These are phyloP conservation scores for Drosophila differens DNA, from an alignment of 2,888 invertebrate species.

Conservation along the genomic window DNA sequence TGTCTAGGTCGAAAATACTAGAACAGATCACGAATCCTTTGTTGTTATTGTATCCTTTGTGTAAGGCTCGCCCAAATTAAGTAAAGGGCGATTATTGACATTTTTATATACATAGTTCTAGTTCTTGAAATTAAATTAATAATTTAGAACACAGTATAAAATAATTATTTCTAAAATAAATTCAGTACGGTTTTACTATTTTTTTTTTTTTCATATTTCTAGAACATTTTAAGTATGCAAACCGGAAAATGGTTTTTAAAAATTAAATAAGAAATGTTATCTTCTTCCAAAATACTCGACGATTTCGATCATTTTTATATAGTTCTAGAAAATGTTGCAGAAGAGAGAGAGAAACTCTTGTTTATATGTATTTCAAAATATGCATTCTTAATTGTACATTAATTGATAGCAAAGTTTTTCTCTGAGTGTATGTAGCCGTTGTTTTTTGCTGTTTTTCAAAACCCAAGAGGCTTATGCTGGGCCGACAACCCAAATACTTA, in stretches of 20 bases:
- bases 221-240: not conserved
- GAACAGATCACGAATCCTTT: too few relatives aligned
- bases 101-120: not conserved
- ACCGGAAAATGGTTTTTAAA: too few relatives aligned
- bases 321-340: not conserved
- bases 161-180: not conserved
- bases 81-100: not conserved
- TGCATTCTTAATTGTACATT: not conserved
- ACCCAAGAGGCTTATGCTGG: constrained; percentile 73
- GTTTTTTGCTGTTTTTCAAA: constrained; percentile 18
- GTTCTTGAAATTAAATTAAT: not conserved
- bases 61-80: fast-evolving
- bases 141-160: not conserved
- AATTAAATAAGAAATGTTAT: not conserved
- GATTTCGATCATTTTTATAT: not conserved
- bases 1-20: too few relatives aligned
- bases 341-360: not conserved
- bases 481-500: constrained; percentile 70
- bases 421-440: not conserved
- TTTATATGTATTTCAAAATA: not conserved
- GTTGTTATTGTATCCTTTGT: not conserved
- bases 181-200: fast-evolving
- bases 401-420: not conserved
- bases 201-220: not conserved
- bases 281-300: not conserved